Evolutionary conservation across 2,113 vertebrate genomes (phyloP).

Genomic region (Mugil cephalus): DNA sequence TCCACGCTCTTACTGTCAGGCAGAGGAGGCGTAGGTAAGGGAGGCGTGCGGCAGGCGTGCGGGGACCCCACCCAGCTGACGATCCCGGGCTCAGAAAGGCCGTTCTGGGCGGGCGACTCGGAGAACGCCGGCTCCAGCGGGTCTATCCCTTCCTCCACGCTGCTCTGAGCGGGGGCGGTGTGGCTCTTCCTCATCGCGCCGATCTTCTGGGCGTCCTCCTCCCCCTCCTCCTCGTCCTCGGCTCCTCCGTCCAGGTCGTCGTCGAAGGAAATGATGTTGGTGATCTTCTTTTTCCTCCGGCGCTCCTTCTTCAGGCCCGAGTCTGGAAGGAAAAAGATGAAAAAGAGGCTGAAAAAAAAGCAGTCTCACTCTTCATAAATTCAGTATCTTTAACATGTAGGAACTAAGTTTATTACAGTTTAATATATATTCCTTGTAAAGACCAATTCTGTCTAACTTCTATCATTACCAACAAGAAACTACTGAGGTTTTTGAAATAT

Average conservation of each 20-base stretch:
- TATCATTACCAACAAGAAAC: not conserved
- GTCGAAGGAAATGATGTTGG: slow-evolving; percentile 98
- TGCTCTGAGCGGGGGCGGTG: slow-evolving; percentile 66
- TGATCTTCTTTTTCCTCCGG: slow-evolving; percentile 95
- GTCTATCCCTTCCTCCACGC: slow-evolving; percentile 77
- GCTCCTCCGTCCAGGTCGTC: slow-evolving; percentile 89
- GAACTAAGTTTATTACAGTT: not conserved
- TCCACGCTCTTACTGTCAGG: slow-evolving; percentile 77
- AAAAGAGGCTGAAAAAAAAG: slow-evolving; percentile 19
- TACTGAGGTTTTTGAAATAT: not conserved
- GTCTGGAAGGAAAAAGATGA: slow-evolving; percentile 79
- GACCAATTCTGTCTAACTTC: not conserved
- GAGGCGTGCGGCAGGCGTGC: slow-evolving; percentile 61
- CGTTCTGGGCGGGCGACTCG: slow-evolving; percentile 71
- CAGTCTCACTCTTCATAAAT: slow-evolving; percentile 1
- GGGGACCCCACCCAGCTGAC: slow-evolving; percentile 79
- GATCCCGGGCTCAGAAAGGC: slow-evolving; percentile 62
- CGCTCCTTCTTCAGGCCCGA: slow-evolving; percentile 90
- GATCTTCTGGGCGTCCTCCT: slow-evolving; percentile 65
- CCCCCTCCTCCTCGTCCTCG: slow-evolving; percentile 83
- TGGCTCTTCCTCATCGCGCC: slow-evolving; percentile 55
- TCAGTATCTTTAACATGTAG: not conserved
- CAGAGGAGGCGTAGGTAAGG: slow-evolving; percentile 24
- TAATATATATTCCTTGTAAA: too few species aligned
- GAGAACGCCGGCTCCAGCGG: slow-evolving; percentile 58